Base-by-base conservation (phyloP, 2,113 vertebrate genomes). In the Neolamprologus ventralis region DNA sequence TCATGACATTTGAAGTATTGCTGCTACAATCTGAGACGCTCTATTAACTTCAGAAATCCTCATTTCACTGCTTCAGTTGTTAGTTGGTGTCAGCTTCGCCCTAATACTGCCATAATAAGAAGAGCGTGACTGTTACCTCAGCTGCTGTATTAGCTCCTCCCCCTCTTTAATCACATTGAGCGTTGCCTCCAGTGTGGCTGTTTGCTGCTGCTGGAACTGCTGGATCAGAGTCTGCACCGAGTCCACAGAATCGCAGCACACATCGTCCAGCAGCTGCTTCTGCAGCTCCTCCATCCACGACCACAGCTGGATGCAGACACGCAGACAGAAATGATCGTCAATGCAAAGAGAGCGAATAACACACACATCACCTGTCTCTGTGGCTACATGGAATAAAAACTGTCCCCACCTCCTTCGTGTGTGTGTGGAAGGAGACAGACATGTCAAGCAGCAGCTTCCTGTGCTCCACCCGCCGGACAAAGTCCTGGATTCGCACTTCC, bases 281-380 rank as follows among this genome's bases (percentile, higher is more conserved):
- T 99, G 99, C 42, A 99, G 97, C 91, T 99, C 98, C 95, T 99
- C 98, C 99, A 99, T 99, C 99, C 99, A 99, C 53, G 98, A 98
- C 99, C 99, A 99, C 94, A 99, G 92, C 99, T 99, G 95, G 53
- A 88, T 86, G 92, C 42, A 63, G 4, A 68, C 28, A 35, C 3
- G 10, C 10, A 47, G 9, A 33, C 17, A 49, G 71, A 49, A 78
- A 78, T 31, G 23, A 49, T 78, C 26, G 3, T 49, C 42, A 47
- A 1, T 49, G 9, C 45, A 78, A 49, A 49, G 9, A 49, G 4
- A 31, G 17, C 3, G 45, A 78, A 3, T 28, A 78, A 49, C 16
- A 17, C 10, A 17, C 10, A n/a, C n/a, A 40, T 45, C 68, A 17
- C 14, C 26, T 47, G 21, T 75, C 4, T 75, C 40, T 26, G 65